phyloP scores from a whole-genome alignment of 2,113 vertebrate genomes.

The Perognathus longimembris region DNA sequence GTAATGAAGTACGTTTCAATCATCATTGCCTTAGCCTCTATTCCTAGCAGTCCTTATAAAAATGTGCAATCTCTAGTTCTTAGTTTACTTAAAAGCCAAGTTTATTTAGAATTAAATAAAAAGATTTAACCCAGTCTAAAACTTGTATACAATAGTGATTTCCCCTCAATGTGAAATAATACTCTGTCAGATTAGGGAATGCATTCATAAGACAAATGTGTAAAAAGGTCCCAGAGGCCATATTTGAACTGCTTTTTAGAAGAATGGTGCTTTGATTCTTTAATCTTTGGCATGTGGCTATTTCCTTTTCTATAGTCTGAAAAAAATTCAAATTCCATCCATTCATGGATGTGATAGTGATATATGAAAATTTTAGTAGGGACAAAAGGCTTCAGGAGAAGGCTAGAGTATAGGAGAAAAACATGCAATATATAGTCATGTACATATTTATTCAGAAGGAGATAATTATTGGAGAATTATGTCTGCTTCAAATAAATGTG shows the following conservation, averaged over 20 bases:
- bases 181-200: slow-evolving; percentile 38
- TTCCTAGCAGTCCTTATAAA: slow-evolving; percentile 51
- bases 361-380: slow-evolving; percentile 25
- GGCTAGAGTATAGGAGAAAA: background rate
- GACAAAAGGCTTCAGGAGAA: slow-evolving; percentile 32
- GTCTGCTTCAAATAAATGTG: background rate
- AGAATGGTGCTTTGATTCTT: background rate
- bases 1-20: slow-evolving; percentile 43
- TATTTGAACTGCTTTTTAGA: slow-evolving; percentile 24
- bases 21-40: background rate
- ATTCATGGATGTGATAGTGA: background rate
- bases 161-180: slow-evolving; percentile 33
- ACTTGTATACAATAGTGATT: slow-evolving; percentile 22
- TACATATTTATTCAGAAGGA: slow-evolving; percentile 30
- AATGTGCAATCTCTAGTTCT: slow-evolving; percentile 35
- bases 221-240: background rate
- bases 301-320: slow-evolving; percentile 44
- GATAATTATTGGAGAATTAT: slow-evolving; percentile 9
- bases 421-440: slow-evolving; percentile 19
- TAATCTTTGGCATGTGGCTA: slow-evolving; percentile 36
- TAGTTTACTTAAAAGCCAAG: slow-evolving; percentile 51
- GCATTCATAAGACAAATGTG: background rate
- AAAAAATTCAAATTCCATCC: slow-evolving; percentile 20
- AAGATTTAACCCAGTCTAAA: slow-evolving; percentile 48
- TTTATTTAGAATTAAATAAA: slow-evolving; percentile 60